Percentiles rank a stretch among this genome's conserved stretches.
phyloP scores from a whole-genome alignment of 2,888 invertebrate species.

The Chalcis sispes region DNA sequence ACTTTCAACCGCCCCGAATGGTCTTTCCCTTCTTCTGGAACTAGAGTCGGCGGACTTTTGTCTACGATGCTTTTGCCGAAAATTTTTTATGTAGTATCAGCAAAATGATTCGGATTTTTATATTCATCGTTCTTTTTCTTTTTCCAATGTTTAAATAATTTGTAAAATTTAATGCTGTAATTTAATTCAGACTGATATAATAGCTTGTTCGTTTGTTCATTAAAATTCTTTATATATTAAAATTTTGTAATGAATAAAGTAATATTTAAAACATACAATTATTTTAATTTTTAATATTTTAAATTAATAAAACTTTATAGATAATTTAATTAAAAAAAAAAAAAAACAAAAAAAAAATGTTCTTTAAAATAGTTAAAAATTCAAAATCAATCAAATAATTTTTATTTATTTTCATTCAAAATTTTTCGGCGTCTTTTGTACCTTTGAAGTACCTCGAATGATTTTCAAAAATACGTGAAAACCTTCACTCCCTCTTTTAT shows the following conservation, averaged over 20 bases:
- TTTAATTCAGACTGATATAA: not conserved
- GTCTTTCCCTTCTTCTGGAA: conserved; percentile 52
- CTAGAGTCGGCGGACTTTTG: conserved; percentile 43
- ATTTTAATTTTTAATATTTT: too few species aligned
- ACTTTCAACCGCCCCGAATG: conserved; percentile 65
- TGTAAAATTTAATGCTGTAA: not conserved
- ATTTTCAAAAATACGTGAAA: conserved; percentile 8
- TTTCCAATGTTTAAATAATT: not conserved
- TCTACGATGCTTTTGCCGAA: not conserved
- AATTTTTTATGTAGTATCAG: conserved; percentile 34
- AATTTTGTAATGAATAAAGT: not conserved
- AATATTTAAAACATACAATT: not conserved
- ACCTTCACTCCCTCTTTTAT: not conserved
- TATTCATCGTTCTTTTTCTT: not conserved
- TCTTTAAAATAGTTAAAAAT: too few species aligned
- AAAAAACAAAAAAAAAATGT: too few species aligned
- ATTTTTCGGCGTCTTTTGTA: not conserved
- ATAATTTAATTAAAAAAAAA: too few species aligned
- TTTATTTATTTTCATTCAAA: not conserved
- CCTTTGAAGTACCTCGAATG: not conserved
- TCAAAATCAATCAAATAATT: too few species aligned
- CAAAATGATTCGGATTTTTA: conserved; percentile 4
- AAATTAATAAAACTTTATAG: too few species aligned
- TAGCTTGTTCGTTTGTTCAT: not conserved
- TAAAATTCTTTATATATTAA: not conserved